A percentile compares a stretch with the other conserved stretches of the same genome.
These are phyloP conservation scores for Apis dorsata DNA, from an alignment of 1,140 invertebrate species.

Conservation along the genomic window DNA sequence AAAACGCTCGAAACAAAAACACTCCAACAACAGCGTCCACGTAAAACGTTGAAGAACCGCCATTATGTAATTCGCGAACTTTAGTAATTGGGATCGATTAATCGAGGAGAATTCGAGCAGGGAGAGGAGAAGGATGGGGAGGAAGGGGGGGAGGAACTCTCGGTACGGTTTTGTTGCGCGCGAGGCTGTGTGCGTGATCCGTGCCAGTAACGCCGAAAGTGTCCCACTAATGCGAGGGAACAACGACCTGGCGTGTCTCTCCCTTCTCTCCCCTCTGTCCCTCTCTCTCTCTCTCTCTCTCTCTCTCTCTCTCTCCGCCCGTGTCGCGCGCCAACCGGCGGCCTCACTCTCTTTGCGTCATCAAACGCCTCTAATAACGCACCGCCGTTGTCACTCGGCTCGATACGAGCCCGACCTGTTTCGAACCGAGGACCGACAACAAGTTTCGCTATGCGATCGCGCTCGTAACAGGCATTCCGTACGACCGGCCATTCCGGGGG, in stretches of 20 bases:
- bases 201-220: slow-evolving; percentile 71
- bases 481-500: slow-evolving; percentile 1
- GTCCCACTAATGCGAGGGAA: slow-evolving; percentile 68
- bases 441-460: slow-evolving; percentile 58
- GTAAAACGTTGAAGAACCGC: background rate
- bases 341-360: slow-evolving; percentile 62
- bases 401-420: slow-evolving; percentile 64
- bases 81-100: slow-evolving; percentile 56
- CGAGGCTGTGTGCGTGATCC: slow-evolving; percentile 49
- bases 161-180: slow-evolving; percentile 7
- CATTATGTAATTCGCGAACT: slow-evolving; percentile 50
- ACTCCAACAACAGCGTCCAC: background rate
- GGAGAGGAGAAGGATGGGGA: slow-evolving; percentile 18
- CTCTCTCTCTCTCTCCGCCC: no score
- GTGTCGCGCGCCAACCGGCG: slow-evolving; percentile 4
- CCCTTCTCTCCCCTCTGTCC: slow-evolving; percentile 17
- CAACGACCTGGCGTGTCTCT: slow-evolving; percentile 68
- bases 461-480: slow-evolving; percentile 44
- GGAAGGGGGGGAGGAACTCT: background rate
- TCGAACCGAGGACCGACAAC: slow-evolving; percentile 52
- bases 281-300: no score
- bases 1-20: background rate
- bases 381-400: slow-evolving; percentile 55
- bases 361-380: slow-evolving; percentile 66
- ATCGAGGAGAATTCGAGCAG: slow-evolving; percentile 40